These are phyloP conservation scores for Conus ventricosus DNA, from an alignment of 1,140 invertebrate species.

Conservation along the genomic window DNA sequence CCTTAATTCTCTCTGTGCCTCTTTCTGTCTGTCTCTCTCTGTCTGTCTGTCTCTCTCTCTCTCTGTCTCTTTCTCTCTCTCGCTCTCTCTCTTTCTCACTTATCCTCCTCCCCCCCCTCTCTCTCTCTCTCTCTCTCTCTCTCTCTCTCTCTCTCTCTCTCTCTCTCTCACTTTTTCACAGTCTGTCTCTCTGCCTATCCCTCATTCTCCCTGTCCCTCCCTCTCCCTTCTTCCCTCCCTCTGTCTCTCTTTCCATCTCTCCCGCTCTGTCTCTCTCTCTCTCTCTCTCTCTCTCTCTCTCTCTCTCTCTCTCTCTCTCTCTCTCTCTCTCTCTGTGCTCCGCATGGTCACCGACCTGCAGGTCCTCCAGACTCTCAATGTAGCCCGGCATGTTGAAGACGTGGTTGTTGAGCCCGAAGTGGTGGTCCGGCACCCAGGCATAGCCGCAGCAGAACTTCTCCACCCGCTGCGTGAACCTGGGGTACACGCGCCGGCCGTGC, in stretches of 20 bases:
- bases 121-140: slow-evolving; percentile 24
- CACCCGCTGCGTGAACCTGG: slow-evolving; percentile 75
- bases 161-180: neutral
- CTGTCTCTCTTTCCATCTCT: too few relatives aligned
- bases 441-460: slow-evolving; percentile 74
- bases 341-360: slow-evolving; percentile 49
- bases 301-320: slow-evolving; percentile 25
- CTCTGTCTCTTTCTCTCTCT: neutral
- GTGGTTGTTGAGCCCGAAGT: slow-evolving; percentile 78
- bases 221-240: neutral
- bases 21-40: neutral
- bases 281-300: slow-evolving; percentile 23
- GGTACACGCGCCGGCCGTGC: slow-evolving; percentile 74
- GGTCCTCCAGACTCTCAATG: slow-evolving; percentile 68
- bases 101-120: neutral
- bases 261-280: neutral
- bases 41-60: neutral
- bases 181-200: neutral
- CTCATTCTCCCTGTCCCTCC: neutral
- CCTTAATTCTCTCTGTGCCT: neutral
- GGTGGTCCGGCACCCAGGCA: slow-evolving; percentile 76
- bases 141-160: slow-evolving; percentile 24
- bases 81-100: neutral
- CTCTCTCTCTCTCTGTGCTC: neutral
- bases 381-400: slow-evolving; percentile 73